phyloP scores from a whole-genome alignment of 1,140 invertebrate genomes.

The Anastatus disparis region DNA sequence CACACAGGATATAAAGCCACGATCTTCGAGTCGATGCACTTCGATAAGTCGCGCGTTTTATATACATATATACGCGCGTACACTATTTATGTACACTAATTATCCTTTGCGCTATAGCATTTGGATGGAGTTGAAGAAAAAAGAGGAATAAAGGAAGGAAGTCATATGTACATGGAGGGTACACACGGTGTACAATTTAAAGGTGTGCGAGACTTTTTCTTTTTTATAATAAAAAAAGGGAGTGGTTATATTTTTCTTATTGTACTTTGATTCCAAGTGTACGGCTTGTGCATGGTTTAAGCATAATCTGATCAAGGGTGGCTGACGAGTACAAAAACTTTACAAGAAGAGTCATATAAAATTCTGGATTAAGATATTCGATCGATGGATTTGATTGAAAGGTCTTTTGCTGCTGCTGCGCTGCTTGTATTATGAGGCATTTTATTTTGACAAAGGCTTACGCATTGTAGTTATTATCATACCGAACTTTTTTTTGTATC shows the following conservation, averaged over 20 bases:
- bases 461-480: no score
- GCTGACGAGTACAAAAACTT: conserved; percentile 3
- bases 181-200: no score
- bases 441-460: no score
- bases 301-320: conserved; percentile 6
- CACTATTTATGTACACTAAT: no score
- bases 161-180: conserved; percentile 36
- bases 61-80: no score
- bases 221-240: no score
- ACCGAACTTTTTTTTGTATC: no score
- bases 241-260: no score
- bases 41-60: conserved; percentile 55
- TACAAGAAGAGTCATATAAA: not conserved
- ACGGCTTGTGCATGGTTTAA: not conserved
- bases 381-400: no score
- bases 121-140: no score
- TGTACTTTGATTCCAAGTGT: not conserved
- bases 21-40: conserved; percentile 53
- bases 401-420: no score
- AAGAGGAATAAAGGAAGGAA: conserved; percentile 53
- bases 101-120: conserved; percentile 53
- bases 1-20: conserved; percentile 45
- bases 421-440: not conserved
- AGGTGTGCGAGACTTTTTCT: no score
- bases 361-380: conserved; percentile 19